Evolutionary conservation across 1,140 invertebrate genomes (phyloP).

Genomic region (Sipha flava): DNA sequence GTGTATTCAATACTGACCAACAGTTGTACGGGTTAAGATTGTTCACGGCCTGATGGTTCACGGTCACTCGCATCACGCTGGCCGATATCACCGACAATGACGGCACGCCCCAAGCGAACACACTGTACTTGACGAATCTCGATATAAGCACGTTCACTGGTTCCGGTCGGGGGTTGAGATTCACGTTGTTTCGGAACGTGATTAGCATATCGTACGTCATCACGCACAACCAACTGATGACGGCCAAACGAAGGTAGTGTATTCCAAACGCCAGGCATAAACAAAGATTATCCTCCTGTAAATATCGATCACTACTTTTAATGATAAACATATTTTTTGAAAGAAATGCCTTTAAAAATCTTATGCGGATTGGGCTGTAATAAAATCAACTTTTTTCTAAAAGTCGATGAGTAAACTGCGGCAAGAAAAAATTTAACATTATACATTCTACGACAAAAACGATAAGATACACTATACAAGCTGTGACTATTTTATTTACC

Average conservation of each 20-base stretch:
- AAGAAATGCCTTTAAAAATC: too few relatives aligned
- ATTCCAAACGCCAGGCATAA: constrained; percentile 53
- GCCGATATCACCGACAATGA: constrained; percentile 39
- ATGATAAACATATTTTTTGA: too few relatives aligned
- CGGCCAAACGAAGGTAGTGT: constrained; percentile 53
- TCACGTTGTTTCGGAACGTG: constrained; percentile 43
- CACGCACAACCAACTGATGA: constrained; percentile 50
- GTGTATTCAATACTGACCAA: constrained; percentile 46
- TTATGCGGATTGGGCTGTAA: too few relatives aligned
- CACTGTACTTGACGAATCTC: constrained; percentile 47
- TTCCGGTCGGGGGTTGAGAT: constrained; percentile 42
- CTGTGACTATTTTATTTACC: too few relatives aligned
- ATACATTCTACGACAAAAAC: too few relatives aligned
- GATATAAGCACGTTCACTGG: constrained; percentile 41
- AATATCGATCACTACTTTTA: constrained; percentile 37
- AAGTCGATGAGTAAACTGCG: too few relatives aligned
- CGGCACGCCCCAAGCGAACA: constrained; percentile 48
- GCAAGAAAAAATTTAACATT: too few relatives aligned
- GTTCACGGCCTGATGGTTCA: constrained; percentile 36
- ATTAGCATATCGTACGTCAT: constrained; percentile 43
- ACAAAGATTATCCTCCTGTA: constrained; percentile 56
- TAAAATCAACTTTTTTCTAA: too few relatives aligned
- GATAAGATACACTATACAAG: too few relatives aligned
- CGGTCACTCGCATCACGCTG: neutral
- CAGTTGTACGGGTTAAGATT: constrained; percentile 47